These are phyloP conservation scores for Tethya wilhelma DNA, from an alignment of 37 sponge, comb jelly and placozoan genomes.

Conservation along the genomic window DNA sequence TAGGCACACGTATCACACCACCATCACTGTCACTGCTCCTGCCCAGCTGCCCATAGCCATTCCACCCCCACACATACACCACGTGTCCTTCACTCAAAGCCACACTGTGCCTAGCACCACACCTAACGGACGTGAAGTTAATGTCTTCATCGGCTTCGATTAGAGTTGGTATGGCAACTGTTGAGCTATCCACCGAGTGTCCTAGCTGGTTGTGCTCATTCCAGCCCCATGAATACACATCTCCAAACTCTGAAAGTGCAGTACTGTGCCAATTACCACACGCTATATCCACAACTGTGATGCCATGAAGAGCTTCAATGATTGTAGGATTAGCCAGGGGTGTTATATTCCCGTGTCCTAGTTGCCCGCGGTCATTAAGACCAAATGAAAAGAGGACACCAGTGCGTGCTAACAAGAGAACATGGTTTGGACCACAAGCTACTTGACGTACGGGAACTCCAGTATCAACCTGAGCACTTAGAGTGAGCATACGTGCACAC, in stretches of 20 bases:
- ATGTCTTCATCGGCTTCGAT: conserved; percentile 35
- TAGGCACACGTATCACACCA: not conserved
- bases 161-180: conserved; percentile 51
- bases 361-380: conserved; percentile 64
- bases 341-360: conserved; percentile 79
- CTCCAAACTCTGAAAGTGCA: conserved; percentile 50
- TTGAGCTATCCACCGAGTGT: conserved; percentile 20
- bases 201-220: conserved; percentile 69
- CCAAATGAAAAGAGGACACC: conserved; percentile 56
- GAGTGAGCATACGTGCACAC: too few species aligned
- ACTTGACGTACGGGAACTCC: conserved; percentile 16
- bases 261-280: conserved; percentile 72
- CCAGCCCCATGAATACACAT: conserved; percentile 85
- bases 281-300: conserved; percentile 34
- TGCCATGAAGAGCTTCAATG: conserved; percentile 62
- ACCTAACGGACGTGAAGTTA: conserved; percentile 18
- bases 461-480: too few species aligned
- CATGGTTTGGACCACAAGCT: conserved; percentile 52
- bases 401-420: conserved; percentile 9
- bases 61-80: conserved; percentile 80
- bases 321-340: conserved; percentile 29
- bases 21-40: too few species aligned
- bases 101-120: conserved; percentile 59
- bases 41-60: conserved; percentile 76
- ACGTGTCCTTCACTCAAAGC: conserved; percentile 57